Base-by-base conservation (phyloP, 2,113 vertebrate genomes). In the Cercopithecus mona region DNA sequence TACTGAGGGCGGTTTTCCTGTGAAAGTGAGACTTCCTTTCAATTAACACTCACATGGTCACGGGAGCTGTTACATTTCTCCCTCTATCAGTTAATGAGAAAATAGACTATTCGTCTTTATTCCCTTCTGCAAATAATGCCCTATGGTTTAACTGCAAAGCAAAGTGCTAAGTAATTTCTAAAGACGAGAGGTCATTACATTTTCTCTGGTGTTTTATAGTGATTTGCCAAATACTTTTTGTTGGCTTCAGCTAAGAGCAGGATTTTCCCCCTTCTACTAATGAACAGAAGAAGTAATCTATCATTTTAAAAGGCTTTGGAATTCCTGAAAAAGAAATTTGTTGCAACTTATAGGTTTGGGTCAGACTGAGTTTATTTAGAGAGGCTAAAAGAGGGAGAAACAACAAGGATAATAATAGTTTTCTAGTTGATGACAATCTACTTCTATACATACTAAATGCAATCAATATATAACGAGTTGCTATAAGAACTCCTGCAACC, bases 1-100 rank as follows among this genome's bases (percentile, higher is more conserved):
- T 97, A 83, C 97, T 16, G 12, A 88, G 94, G 97, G 98, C 0
- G 96, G 98, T 98, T 98, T 98, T 98, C 97, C 97, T 98, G 96
- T 92, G 98, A 93, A 98, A 98, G 98, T 0, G 32, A 97, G 96
- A 97, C 98, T 99, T 98, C 98, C 98, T 98, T 98, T 96, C 94
- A 96, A 76, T 96, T 96, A 87, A 95, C 97, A 94, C 96, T 66
- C 78, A 80, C 84, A 80, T 80, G 35, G 75, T 22, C 66, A 23
- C 2, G 23, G 25, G 73, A 35, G 1, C 35, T 11, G 2, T 25
- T 66, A 81, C 93, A 13, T 68, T 27, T 43, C n/a, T 10, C 38
- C 3, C 8, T 59, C 32, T 1, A 5, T 50, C 50, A 57, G 17
- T 35, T 27, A 55, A 22, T 43, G 70, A 86, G 84, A 57, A 92